These are phyloP conservation scores for Mesitornis unicolor DNA, from an alignment of 2,113 vertebrate genomes.

Conservation along the genomic window DNA sequence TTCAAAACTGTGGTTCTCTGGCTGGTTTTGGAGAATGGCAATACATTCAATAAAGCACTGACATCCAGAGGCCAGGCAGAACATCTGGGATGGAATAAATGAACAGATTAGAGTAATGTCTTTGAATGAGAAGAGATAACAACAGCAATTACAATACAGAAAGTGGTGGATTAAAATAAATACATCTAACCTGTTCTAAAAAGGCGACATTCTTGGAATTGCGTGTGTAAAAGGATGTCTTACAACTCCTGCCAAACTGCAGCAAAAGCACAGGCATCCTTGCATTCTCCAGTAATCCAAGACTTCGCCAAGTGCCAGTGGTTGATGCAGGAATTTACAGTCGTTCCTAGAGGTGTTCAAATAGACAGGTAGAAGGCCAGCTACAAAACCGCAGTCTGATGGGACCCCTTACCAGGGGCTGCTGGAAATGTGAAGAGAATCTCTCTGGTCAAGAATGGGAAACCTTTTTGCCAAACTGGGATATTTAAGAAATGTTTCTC, in stretches of 20 bases:
- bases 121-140: not conserved
- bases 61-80: not conserved
- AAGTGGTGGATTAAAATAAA: not conserved
- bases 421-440: not conserved
- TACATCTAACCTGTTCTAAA: not conserved
- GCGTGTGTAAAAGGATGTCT: not conserved
- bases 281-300: not conserved
- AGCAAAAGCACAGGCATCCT: not conserved
- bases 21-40: not conserved
- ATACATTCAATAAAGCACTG: not conserved
- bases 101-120: not conserved
- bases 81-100: not conserved
- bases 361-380: slow-evolving; percentile 4
- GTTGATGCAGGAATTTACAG: not conserved
- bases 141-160: not conserved
- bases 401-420: not conserved
- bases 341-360: not conserved
- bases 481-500: not conserved
- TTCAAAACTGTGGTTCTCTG: not conserved
- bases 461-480: not conserved
- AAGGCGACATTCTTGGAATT: not conserved
- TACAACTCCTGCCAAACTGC: not conserved
- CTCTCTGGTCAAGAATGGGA: not conserved
- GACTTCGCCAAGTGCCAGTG: not conserved
- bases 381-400: not conserved